Base-by-base conservation (phyloP, 2,113 vertebrate genomes). In the Ibidorhyncha struthersii region DNA sequence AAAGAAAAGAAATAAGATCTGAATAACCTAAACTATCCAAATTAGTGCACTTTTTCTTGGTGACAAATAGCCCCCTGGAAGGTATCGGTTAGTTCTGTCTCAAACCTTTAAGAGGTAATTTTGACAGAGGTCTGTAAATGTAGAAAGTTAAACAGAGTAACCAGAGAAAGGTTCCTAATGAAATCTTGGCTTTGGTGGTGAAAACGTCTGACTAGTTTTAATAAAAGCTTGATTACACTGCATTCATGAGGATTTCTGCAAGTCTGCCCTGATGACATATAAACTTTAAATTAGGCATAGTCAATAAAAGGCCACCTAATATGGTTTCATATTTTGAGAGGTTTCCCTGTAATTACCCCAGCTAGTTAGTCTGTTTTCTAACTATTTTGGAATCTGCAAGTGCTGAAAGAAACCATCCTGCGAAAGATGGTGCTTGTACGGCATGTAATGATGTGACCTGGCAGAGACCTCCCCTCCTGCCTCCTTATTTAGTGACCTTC, bases 121-220 rank as follows among this genome's bases (percentile, higher is more conserved):
- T 78, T 90, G 86, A 94, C 70, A 87, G 61, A 34, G 69, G 84
- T 95, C 86, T 93, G 77, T 89, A 96, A 92, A 79, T 91, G 89
- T 65, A 94, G 91, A 87, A 95, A 93, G 80, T 93, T 93, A 85
- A 94, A 87, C 56, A 80, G 34, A 89, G 89, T 90, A 96, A 96
- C 91, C 47, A 94, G 95, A 97, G 95, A 93, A 94, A 82, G 53
- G 82, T 59, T 93, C 62, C 70, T 96, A 90, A 93, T 97, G 94
- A 96, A 96, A 41, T 77, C 56, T 74, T 96, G 82, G 66, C 86
- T 94, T 95, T 82, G 45, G 70, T 91, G 83, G 53, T 96, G 74
- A 93, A 96, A 97, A 83, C 0, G 12, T 94, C 93, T 90, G 84
- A 61, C 58, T 85, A 90, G 78, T 77, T 95, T 94, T 93, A 97